These are phyloP conservation scores for Dichetophora obliterata DNA, from an alignment of 2,888 invertebrate species.

Conservation along the genomic window DNA sequence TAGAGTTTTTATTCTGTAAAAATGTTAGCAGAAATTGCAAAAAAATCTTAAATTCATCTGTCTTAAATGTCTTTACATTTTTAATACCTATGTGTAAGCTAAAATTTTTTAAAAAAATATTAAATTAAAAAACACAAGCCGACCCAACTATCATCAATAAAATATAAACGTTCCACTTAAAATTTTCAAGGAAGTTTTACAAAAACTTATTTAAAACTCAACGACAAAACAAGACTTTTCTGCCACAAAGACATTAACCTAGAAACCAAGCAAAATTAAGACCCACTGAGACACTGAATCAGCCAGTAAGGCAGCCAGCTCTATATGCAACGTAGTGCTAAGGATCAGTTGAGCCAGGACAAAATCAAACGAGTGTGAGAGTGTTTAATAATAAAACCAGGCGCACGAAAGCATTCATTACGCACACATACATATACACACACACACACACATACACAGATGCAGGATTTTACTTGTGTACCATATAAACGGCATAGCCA, in stretches of 20 bases:
- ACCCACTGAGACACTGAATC: background rate
- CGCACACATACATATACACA: background rate
- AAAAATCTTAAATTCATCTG: too few species aligned
- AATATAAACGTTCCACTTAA: background rate
- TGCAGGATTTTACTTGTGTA: background rate
- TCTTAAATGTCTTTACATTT: too few species aligned
- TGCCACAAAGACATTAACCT: slow-evolving; percentile 12
- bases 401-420: background rate
- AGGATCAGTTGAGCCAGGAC: background rate
- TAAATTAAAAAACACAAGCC: background rate
- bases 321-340: background rate
- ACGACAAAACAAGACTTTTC: background rate
- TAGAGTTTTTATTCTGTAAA: too few species aligned
- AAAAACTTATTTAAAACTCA: slow-evolving; percentile 19
- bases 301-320: background rate
- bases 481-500: background rate
- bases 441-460: background rate
- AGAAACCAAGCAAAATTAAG: background rate
- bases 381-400: slow-evolving; percentile 8
- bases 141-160: background rate
- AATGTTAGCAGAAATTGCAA: too few species aligned
- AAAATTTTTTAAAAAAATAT: too few species aligned
- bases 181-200: background rate
- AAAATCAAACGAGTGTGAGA: background rate
- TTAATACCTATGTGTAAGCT: too few species aligned